Evolutionary conservation across 2,888 invertebrate genomes (phyloP).

Genomic region (Apodemia zela): DNA sequence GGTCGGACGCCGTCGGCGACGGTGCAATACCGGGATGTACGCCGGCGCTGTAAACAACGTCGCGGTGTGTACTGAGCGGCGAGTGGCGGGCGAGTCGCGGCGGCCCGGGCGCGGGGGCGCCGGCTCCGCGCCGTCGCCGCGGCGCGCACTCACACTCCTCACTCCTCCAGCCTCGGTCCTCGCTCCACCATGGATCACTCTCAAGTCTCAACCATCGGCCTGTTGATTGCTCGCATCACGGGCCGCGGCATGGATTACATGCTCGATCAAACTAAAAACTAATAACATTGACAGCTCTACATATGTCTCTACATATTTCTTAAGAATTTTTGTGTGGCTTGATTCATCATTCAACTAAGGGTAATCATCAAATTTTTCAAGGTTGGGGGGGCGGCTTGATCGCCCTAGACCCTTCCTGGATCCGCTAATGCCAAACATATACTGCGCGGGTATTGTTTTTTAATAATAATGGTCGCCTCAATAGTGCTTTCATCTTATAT

Average conservation of each 20-base stretch:
- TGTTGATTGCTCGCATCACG: background rate
- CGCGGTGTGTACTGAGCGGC: constrained; percentile 61
- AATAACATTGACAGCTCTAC: too few species aligned
- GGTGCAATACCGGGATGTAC: constrained; percentile 45
- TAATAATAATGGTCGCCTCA: too few species aligned
- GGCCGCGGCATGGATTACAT: background rate
- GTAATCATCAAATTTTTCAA: too few species aligned
- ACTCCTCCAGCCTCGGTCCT: constrained; percentile 40
- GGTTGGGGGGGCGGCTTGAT: too few species aligned
- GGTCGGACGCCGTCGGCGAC: constrained; percentile 67
- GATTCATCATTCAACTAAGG: too few species aligned
- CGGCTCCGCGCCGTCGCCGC: constrained; percentile 33
- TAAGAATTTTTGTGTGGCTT: too few species aligned
- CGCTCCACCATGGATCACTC: constrained; percentile 33
- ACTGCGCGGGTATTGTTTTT: too few species aligned
- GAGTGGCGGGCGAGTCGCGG: constrained; percentile 33
- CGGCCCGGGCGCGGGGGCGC: constrained; percentile 36
- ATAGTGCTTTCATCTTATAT: too few species aligned
- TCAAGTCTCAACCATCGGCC: constrained; percentile 11
- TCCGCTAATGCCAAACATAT: too few species aligned
- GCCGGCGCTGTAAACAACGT: constrained; percentile 56
- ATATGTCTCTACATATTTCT: too few species aligned
- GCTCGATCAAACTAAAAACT: background rate
- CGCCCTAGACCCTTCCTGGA: too few species aligned
- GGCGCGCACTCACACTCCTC: constrained; percentile 50